A percentile compares a stretch with the other conserved stretches of the same genome.
Conservation (phyloP, 2,113 vertebrate genomes). For the Triplophysa rosa region DNA sequence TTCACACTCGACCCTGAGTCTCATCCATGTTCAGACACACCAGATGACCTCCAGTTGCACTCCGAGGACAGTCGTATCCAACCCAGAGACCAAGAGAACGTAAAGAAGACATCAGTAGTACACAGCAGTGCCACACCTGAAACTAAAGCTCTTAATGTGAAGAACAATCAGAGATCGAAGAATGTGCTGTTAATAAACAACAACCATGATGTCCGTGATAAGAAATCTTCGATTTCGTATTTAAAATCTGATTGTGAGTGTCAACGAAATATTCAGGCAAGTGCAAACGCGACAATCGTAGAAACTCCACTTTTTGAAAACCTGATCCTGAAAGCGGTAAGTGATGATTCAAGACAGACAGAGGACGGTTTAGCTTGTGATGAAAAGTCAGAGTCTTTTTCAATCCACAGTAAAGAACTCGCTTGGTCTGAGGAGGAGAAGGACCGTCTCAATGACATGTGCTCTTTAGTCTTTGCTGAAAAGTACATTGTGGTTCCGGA, state of each 20-base stretch:
- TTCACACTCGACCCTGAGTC: conserved; percentile 61
- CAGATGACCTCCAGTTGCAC: conserved; percentile 47
- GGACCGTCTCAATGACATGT: conserved; percentile 20
- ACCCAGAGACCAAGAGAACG: conserved; percentile 32
- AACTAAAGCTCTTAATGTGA: conserved; percentile 38
- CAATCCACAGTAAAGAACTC: conserved; percentile 51
- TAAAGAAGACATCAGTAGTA: conserved; percentile 9
- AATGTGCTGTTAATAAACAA: conserved; percentile 49
- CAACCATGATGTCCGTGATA: conserved; percentile 43
- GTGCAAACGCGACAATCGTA: conserved; percentile 18
- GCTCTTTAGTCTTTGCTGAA: conserved; percentile 34
- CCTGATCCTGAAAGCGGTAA: conserved; percentile 17
- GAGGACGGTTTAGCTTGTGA: conserved; percentile 27
- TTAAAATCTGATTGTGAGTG: conserved; percentile 13
- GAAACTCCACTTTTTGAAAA: conserved; percentile 30
- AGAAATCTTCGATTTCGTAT: conserved; percentile 17
- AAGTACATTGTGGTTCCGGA: conserved; percentile 33
- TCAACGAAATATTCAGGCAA: conserved; percentile 17
- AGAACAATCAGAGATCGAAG: conserved; percentile 46
- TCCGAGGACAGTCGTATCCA: conserved; percentile 52
- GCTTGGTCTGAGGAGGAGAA: conserved; percentile 54
- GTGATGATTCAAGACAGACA: conserved; percentile 32
- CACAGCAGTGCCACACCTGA: conserved; percentile 13
- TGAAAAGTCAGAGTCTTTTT: conserved; percentile 48
- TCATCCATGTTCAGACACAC: conserved; percentile 59